A percentile compares a stretch with the other conserved stretches of the same genome.
Evolutionary conservation across 2,888 invertebrate genomes (phyloP).

Genomic region (Lepidocyrtoides sp.): DNA sequence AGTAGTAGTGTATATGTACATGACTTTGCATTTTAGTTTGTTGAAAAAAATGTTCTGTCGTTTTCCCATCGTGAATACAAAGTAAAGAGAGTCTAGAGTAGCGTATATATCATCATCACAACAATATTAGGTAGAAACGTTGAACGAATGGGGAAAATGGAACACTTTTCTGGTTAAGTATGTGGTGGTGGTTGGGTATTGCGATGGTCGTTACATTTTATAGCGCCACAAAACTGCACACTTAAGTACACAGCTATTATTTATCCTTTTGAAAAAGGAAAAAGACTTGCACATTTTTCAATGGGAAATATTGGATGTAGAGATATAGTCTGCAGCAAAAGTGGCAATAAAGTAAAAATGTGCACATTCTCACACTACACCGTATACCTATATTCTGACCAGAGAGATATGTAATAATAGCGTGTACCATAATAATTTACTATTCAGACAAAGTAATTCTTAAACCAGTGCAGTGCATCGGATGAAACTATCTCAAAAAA

Average conservation of each 20-base stretch:
- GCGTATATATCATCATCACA: too few species aligned
- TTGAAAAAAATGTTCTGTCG: too few species aligned
- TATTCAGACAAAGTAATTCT: too few species aligned
- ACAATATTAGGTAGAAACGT: background rate
- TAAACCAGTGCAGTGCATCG: too few species aligned
- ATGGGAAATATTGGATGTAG: background rate
- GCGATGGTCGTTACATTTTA: background rate
- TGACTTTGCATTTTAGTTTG: background rate
- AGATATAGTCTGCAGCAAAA: background rate
- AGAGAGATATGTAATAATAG: too few species aligned
- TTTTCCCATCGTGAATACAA: too few species aligned
- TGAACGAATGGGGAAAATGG: background rate
- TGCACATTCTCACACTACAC: background rate
- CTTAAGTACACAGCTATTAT: background rate
- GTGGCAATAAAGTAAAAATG: slow-evolving; percentile 1
- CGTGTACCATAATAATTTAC: background rate
- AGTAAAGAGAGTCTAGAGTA: too few species aligned
- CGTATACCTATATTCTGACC: background rate
- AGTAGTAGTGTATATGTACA: background rate
- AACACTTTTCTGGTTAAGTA: background rate
- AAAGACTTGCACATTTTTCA: background rate
- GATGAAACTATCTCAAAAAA: too few species aligned
- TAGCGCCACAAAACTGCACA: slow-evolving; percentile 1
- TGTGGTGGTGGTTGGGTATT: background rate
- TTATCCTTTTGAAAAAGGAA: background rate